Evolutionary conservation across 2,113 vertebrate genomes (phyloP), one percentile per base, ranked within the genome.

Genomic region (Brevimyrus niger): DNA sequence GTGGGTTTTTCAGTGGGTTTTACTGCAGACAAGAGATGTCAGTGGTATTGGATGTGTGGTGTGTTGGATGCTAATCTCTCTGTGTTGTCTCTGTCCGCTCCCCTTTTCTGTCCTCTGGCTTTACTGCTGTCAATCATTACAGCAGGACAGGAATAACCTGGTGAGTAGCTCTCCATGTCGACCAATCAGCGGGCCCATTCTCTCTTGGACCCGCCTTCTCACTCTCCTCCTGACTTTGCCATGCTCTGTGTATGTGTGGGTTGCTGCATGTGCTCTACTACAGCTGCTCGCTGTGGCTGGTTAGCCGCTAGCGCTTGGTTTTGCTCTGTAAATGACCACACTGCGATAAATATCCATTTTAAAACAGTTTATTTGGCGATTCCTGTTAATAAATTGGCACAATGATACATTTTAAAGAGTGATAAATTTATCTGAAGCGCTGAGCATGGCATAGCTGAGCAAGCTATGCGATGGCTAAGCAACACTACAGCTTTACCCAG

Each of bases 71-170:
- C 73, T 80, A 80, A 80, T 94, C 90, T 96, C 89, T 65, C 58
- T 65, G 55, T 94, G 91, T 95, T 95, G 93, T 96, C 92, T 96
- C 94, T 95, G 51, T 91, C 92, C 92, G 92, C 86, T 90, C 93
- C 88, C 91, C 91, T 65, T 92, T 91, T 88, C 91, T 92, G 94
- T 95, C 91, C 89, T 94, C 92, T 94, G 93, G 94, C 93, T 95
- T 95, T 95, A 35, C 93, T 96, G 94, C 93, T 96, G 92, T 95
- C 93, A 95, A 95, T 96, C 96, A 94, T 95, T 96, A 92, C 95
- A 97, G 97, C 97, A 99, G 97, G 98, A 99, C 97, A 99, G 97
- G 97, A 99, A 99, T 97, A 99, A 96, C 96, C 92, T 98, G 98
- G 98, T 99, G 95, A 99, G 98, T 98, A 93, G 90, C 92, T 92